Evolutionary conservation across 2,888 invertebrate species (phyloP), one percentile per base, ranked within the genome.

Genomic region (Lomographa bimaculata): DNA sequence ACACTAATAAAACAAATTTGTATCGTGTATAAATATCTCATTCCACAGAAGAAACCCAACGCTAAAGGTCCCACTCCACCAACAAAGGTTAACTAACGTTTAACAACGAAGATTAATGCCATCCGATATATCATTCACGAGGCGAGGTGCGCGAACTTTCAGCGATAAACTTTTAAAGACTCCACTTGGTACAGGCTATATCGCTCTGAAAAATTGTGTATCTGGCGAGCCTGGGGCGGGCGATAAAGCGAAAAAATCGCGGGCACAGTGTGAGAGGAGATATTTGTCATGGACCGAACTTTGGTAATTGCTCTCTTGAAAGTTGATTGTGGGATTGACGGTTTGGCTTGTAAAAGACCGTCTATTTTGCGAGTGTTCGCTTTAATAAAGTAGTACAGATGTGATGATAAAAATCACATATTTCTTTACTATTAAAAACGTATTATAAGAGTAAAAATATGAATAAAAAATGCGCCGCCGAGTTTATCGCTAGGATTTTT

Each of bases 81-180:
- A 68, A 58, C 57, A 57, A 50, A 64, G 56, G 68, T 67, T 73
- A 81, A 79, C 78, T 80, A 81, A 71, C 74, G 72, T 70, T 80
- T 71, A 75, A 72, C 62, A 64, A 30, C 35, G 64, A 81, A 85
- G 86, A 85, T 80, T 77, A 85, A 86, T 86, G 85, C 66, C 42
- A 50, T 36, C 66, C 78, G 81, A 83, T 85, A 81, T 76, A 82
- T 85, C 86, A 87, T 80, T 49, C 39, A 42, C 66, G 72, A 63
- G 64, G 59, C 67, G 71, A 79, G 82, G 83, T 83, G 78, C 71
- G 79, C 82, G 60, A 82, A 84, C 78, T 81, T 58, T 73, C 66
- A 64, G 63, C 72, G 86, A 86, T 87, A 84, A 86, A 89, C 84
- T 87, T 89, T 87, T 86, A 87, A 87, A 85, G 84, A 89, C 85